Conservation (phyloP, 2,113 vertebrate genomes). For the Eclectus roratus region DNA sequence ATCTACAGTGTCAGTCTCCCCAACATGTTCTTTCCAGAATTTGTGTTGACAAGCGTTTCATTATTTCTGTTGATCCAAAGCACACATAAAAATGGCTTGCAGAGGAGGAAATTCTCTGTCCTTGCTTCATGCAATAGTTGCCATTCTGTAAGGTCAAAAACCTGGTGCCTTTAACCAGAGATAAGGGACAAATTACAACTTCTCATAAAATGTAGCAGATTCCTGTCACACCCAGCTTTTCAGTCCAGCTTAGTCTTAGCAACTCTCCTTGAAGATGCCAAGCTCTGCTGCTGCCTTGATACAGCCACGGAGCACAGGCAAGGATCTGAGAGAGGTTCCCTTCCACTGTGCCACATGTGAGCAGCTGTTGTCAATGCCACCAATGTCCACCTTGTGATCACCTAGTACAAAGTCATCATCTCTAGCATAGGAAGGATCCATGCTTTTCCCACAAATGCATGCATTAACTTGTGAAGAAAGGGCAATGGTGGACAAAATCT, state of each 20-base stretch:
- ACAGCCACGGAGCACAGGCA: neutral
- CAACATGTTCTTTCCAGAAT: neutral
- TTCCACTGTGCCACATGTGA: neutral
- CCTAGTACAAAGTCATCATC: neutral
- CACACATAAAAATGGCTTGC: neutral
- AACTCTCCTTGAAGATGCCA: neutral
- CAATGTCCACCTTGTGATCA: neutral
- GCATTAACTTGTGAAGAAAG: neutral
- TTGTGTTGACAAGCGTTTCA: neutral
- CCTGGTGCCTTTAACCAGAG: neutral
- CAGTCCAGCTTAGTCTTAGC: neutral
- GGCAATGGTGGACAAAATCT: neutral
- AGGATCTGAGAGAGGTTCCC: neutral
- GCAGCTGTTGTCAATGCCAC: neutral
- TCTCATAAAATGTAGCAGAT: neutral
- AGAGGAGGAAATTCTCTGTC: neutral
- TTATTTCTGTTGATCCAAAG: conserved; percentile 1
- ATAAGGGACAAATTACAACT: neutral
- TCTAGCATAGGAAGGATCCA: neutral
- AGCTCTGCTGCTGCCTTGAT: neutral
- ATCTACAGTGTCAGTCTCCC: neutral
- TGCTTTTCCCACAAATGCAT: neutral
- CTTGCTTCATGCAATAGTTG: neutral
- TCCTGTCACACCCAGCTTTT: neutral
- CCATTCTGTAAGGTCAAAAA: neutral